Percentiles rank a stretch among this genome's conserved stretches.
These are phyloP conservation scores for Acanthurus tractus DNA, from an alignment of 2,797 vertebrate genomes.

Conservation along the genomic window DNA sequence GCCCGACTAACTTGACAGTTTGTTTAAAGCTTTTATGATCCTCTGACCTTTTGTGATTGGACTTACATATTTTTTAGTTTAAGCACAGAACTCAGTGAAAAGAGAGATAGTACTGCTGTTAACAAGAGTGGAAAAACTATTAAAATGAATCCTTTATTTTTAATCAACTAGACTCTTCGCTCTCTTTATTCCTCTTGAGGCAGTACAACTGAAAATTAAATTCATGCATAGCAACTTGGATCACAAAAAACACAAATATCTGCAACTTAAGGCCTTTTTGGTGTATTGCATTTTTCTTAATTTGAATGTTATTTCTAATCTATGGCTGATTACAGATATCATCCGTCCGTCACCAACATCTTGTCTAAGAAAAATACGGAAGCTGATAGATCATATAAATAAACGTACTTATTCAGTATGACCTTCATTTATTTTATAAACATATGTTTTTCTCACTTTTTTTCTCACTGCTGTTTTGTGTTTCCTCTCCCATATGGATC, in stretches of 20 bases:
- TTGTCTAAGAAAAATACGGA: background rate
- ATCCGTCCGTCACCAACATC: background rate
- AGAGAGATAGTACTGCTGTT: background rate
- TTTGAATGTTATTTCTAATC: background rate
- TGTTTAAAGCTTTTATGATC: background rate
- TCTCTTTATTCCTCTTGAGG: background rate
- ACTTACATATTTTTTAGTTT: background rate
- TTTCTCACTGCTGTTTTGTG: constrained; percentile 12
- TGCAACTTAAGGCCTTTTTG: background rate
- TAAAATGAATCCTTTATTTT: constrained; percentile 24
- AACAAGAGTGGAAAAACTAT: background rate
- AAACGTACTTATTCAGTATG: background rate
- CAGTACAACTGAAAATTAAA: background rate
- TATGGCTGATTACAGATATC: background rate
- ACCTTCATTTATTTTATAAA: background rate
- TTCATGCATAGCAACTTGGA: background rate
- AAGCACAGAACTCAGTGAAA: background rate
- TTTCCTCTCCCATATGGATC: constrained; percentile 17
- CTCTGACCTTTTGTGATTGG: background rate
- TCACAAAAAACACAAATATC: background rate
- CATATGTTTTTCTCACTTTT: background rate
- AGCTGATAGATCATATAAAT: background rate
- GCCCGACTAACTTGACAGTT: background rate
- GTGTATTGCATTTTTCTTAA: background rate
- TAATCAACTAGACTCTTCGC: background rate